Evolutionary conservation across 2,888 invertebrate species (phyloP).

Genomic region (Acronicta alni): DNA sequence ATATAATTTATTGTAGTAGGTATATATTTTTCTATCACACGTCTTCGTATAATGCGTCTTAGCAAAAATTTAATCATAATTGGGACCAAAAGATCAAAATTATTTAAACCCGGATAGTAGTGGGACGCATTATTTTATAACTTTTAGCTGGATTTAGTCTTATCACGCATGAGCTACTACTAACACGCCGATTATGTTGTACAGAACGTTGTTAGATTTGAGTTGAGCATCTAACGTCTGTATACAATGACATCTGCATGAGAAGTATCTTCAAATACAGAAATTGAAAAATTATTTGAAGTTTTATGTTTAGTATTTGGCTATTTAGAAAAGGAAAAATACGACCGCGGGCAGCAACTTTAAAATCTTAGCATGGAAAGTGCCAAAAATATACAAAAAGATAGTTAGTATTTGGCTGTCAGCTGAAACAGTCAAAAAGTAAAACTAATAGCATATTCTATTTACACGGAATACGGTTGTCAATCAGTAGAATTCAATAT

Average conservation of each 20-base stretch:
- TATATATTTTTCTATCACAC: constrained; percentile 30
- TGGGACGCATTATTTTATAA: constrained; percentile 32
- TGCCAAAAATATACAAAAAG: too few relatives aligned
- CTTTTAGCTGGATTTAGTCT: constrained; percentile 37
- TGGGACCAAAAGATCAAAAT: constrained; percentile 72
- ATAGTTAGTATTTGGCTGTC: too few relatives aligned
- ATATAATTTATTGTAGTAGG: constrained; percentile 41
- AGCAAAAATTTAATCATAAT: constrained; percentile 50
- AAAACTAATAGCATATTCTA: too few relatives aligned
- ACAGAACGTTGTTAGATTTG: too few relatives aligned
- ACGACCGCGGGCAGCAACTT: too few relatives aligned
- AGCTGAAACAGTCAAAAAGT: too few relatives aligned
- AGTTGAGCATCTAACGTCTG: neutral
- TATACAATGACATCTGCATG: too few relatives aligned
- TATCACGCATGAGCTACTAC: neutral
- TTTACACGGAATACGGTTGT: neutral
- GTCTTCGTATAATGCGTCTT: constrained; percentile 42
- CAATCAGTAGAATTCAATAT: neutral
- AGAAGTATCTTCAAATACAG: too few relatives aligned
- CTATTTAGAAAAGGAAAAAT: too few relatives aligned
- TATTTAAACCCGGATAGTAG: constrained; percentile 36
- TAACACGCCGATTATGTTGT: neutral
- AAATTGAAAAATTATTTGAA: too few relatives aligned
- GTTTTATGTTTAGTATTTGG: too few relatives aligned
- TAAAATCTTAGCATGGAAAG: too few relatives aligned